A percentile compares a stretch with the other conserved stretches of the same genome.
Conservation (phyloP, 2,888 invertebrate genomes). For the Nasonia oneida region DNA sequence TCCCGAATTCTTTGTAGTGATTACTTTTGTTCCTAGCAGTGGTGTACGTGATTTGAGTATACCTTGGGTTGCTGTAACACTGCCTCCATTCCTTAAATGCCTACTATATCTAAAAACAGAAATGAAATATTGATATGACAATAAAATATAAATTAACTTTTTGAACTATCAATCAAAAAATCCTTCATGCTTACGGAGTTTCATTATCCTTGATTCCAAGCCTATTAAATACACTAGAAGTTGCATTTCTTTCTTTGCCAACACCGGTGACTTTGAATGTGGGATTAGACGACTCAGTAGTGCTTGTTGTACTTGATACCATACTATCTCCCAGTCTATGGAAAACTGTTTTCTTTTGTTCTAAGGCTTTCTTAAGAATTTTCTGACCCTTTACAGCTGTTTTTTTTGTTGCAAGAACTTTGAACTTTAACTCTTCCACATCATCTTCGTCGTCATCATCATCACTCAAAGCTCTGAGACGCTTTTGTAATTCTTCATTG, state of each 20-base stretch:
- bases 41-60: conserved; percentile 71
- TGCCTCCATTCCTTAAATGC: conserved; percentile 73
- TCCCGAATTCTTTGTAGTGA: conserved; percentile 63
- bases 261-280: conserved; percentile 77
- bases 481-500: conserved; percentile 51
- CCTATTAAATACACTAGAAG: conserved; percentile 75
- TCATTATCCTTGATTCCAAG: conserved; percentile 75
- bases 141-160: conserved; percentile 12
- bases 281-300: conserved; percentile 68
- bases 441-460: conserved; percentile 63
- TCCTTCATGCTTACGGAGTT: conserved; percentile 36
- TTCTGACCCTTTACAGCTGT: conserved; percentile 78
- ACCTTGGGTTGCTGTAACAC: conserved; percentile 65
- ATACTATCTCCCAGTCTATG: conserved; percentile 80
- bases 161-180: conserved; percentile 2
- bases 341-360: conserved; percentile 80
- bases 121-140: conserved; percentile 18
- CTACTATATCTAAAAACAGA: conserved; percentile 64
- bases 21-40: conserved; percentile 63
- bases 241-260: conserved; percentile 72
- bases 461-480: conserved; percentile 55
- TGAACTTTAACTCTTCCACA: conserved; percentile 73
- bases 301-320: conserved; percentile 78
- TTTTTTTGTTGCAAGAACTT: conserved; percentile 79
- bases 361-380: conserved; percentile 74